phyloP scores from a whole-genome alignment of 2,888 invertebrate species.

The Drosophila neotestacea region DNA sequence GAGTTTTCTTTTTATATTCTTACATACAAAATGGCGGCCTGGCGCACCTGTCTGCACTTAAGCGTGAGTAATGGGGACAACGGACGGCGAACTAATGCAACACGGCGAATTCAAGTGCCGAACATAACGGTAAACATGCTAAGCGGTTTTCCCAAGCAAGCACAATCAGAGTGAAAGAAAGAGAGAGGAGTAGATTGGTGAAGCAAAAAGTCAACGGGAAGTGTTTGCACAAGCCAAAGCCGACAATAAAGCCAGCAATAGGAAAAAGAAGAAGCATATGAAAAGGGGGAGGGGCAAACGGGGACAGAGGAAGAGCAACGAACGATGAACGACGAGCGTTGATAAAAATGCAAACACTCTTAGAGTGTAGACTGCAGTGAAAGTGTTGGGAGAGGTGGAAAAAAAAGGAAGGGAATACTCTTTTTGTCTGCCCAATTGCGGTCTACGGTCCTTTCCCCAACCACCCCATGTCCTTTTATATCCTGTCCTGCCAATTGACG shows the following conservation, averaged over 20 bases:
- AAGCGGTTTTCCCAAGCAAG: constrained; percentile 63
- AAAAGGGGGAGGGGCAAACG: no score
- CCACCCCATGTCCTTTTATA: background rate
- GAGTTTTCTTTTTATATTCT: constrained; percentile 30
- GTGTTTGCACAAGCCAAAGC: constrained; percentile 65
- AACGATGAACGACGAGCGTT: constrained; percentile 42
- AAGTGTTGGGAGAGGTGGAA: constrained; percentile 29
- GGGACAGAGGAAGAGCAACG: constrained; percentile 29
- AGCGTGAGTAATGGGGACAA: constrained; percentile 57
- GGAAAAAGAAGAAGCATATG: constrained; percentile 12
- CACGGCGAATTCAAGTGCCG: constrained; percentile 77
- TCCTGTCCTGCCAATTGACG: constrained; percentile 67
- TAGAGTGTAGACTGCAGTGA: constrained; percentile 49
- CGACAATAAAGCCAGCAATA: constrained; percentile 40
- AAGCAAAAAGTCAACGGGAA: constrained; percentile 69
- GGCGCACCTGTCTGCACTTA: constrained; percentile 65
- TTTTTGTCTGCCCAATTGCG: constrained; percentile 65
- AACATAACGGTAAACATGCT: constrained; percentile 78
- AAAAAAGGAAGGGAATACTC: background rate
- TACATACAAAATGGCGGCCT: constrained; percentile 53
- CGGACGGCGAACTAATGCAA: constrained; percentile 70
- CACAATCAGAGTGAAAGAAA: background rate
- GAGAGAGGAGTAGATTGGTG: constrained; percentile 15
- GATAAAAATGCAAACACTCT: constrained; percentile 78
- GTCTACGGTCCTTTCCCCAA: constrained; percentile 33